A percentile compares a stretch with the other conserved stretches of the same genome.
phyloP scores from a whole-genome alignment of 2,888 invertebrate genomes.

The Cataglyphis albicans region DNA sequence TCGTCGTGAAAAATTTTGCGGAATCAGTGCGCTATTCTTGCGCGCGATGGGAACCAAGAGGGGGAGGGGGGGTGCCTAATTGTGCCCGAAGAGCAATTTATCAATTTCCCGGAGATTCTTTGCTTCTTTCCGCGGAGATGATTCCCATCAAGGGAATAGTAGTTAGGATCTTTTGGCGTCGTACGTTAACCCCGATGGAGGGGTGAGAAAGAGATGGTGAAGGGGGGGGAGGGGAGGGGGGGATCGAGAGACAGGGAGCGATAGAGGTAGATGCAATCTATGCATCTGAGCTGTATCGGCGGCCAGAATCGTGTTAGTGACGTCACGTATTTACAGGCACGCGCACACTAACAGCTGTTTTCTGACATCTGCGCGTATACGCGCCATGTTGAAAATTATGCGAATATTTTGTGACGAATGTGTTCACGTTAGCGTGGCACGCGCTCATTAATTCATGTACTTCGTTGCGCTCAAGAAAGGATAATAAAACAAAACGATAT shows the following conservation, averaged over 20 bases:
- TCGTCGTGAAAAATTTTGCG: background rate
- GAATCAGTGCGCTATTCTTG: background rate
- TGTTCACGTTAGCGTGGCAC: constrained; percentile 46
- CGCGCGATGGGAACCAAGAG: background rate
- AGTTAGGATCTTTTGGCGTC: constrained; percentile 51
- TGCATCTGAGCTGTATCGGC: constrained; percentile 73
- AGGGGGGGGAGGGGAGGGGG: background rate
- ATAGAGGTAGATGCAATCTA: constrained; percentile 78
- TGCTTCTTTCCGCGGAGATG: constrained; percentile 49
- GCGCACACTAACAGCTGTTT: constrained; percentile 76
- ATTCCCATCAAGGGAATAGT: constrained; percentile 44
- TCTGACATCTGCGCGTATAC: constrained; percentile 78
- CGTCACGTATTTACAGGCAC: constrained; percentile 74
- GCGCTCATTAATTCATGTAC: constrained; percentile 40
- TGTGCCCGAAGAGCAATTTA: constrained; percentile 54
- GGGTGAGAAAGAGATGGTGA: constrained; percentile 28
- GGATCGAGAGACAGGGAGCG: background rate
- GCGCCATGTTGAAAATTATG: constrained; percentile 74
- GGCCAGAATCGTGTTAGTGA: constrained; percentile 69
- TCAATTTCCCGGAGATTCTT: constrained; percentile 53
- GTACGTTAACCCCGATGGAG: constrained; percentile 60
- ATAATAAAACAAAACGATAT: constrained; percentile 43
- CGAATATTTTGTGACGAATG: constrained; percentile 72
- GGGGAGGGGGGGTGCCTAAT: constrained; percentile 54
- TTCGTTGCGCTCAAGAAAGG: background rate